Percentiles rank a stretch among this genome's conserved stretches.
Evolutionary conservation across 2,113 vertebrate genomes (phyloP).

Genomic region (Addax nasomaculatus): DNA sequence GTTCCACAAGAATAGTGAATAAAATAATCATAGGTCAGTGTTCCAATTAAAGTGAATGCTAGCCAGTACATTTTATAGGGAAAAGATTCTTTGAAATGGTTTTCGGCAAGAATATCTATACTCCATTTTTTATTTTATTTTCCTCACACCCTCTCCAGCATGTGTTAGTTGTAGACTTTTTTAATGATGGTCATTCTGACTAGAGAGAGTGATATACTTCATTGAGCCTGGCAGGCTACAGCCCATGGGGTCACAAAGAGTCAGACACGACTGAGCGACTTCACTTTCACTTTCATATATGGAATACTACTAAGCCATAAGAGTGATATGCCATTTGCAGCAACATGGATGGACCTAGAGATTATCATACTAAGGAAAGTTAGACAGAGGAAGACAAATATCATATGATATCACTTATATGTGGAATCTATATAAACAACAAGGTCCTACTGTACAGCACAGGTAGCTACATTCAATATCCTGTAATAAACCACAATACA

Average conservation of each 20-base stretch:
- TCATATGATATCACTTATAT: not conserved
- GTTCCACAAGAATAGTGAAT: slow-evolving; percentile 42
- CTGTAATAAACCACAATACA: not conserved
- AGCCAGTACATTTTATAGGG: slow-evolving; percentile 27
- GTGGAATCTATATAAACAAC: not conserved
- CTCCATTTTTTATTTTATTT: not conserved
- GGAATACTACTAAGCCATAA: not conserved
- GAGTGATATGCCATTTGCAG: not conserved
- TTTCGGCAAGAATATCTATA: not conserved
- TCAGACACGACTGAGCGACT: not conserved
- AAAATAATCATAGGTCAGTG: slow-evolving; percentile 61
- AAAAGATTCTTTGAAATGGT: not conserved
- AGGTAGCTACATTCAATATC: not conserved
- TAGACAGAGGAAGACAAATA: not conserved
- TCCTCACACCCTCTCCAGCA: not conserved
- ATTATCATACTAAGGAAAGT: not conserved
- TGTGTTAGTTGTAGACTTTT: not conserved
- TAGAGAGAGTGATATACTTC: not conserved
- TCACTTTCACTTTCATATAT: not conserved
- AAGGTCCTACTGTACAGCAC: not conserved
- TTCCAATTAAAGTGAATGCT: slow-evolving; percentile 50
- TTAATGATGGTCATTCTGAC: not conserved
- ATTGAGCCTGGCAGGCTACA: not conserved
- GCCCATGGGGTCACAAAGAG: not conserved
- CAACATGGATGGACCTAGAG: not conserved